Percentiles rank a stretch among this genome's conserved stretches.
Conservation (phyloP, 2,113 vertebrate genomes). For the Neogale vison region DNA sequence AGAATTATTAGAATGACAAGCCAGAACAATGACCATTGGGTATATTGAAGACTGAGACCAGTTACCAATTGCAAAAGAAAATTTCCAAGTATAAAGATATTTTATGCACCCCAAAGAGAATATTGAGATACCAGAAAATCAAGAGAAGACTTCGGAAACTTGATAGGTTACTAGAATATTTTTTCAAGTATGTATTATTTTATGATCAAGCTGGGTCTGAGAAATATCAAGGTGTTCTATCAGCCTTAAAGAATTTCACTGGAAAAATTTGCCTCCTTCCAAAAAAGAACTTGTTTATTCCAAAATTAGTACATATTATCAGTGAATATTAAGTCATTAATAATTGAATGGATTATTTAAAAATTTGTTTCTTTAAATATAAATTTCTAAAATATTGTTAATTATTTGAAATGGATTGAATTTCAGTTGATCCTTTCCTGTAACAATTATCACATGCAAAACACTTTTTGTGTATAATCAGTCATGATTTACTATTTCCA, state of each 20-base stretch:
- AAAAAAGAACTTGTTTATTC: not conserved
- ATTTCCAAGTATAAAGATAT: not conserved
- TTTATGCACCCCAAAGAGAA: not conserved
- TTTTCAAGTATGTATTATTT: not conserved
- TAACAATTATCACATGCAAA: not conserved
- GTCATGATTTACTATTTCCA: slow-evolving; percentile 16
- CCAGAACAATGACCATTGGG: not conserved
- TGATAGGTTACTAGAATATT: not conserved
- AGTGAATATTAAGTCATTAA: not conserved
- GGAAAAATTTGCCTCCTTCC: not conserved
- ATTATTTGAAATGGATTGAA: not conserved
- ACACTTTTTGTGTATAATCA: not conserved
- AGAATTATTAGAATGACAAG: not conserved
- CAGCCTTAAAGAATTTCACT: not conserved
- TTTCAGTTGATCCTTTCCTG: not conserved
- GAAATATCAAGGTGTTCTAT: not conserved
- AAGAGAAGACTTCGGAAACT: not conserved
- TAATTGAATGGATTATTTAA: not conserved
- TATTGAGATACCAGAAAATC: not conserved
- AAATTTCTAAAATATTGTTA: not conserved
- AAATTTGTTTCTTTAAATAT: not conserved
- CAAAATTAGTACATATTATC: not conserved
- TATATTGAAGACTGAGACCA: not conserved
- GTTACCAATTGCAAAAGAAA: not conserved
- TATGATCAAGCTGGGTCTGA: not conserved